Base-by-base conservation (phyloP, 2,888 invertebrate genomes). In the Leucophenga maculata region DNA sequence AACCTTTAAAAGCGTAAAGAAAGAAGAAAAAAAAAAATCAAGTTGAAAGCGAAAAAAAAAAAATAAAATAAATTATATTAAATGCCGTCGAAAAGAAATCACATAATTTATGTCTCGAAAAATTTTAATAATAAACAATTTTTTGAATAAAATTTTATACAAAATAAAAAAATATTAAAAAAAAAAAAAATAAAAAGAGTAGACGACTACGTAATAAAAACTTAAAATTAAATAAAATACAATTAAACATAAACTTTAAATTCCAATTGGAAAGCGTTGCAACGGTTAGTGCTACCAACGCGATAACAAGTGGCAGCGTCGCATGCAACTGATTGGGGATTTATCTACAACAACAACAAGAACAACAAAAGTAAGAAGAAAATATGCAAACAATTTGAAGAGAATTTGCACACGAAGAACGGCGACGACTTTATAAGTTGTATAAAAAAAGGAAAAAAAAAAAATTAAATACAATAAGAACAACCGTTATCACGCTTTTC, bases 241-340 rank as follows among this genome's bases (percentile, higher is more conserved):
- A 13, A 46, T 62, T 52, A 52, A 59, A 64, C 39, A 52, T 44
- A 54, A 26, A n/a, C 57, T 44, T 18, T 72, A 74, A 71, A 74
- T 72, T 67, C 70, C 73, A 67, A 69, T 74, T 77, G 74, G 80
- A 79, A 82, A 79, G 82, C 80, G 82, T 74, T 82, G 73, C 75
- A 71, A 80, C 77, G 70, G 80, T 48, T 20, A 59, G 44, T 18
- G 55, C 46, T 60, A 50, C 62, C 39, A 50, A 57, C 66, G 32
- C 66, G 31, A 54, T 65, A 46, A 67, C 72, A 76, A 74, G 70
- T 72, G 75, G 74, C 75, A 65, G 70, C 54, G 18, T 46, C 48
- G 55, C 52, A 55, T 67, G 67, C 68, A 31, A 67, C 39, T 39
- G 39, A 39, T 39, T 39, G 39, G 39, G 39, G 39, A 39, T 39